Evolutionary conservation across 2,888 invertebrate species (phyloP).

Genomic region (Crossocerus cetratus): DNA sequence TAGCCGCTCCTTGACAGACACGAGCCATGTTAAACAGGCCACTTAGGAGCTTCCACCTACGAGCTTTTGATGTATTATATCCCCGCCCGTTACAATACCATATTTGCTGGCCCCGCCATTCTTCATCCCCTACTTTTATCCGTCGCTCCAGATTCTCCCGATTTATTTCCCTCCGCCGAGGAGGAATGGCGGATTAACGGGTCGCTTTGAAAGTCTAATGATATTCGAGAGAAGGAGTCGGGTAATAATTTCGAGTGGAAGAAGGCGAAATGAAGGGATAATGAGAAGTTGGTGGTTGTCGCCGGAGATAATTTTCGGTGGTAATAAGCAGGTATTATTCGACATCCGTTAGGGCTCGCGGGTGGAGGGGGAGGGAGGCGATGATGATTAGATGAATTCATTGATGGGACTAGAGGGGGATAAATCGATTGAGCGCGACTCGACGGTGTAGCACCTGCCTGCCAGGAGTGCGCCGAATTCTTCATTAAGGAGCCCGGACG

Average conservation of each 20-base stretch:
- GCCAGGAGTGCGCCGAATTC: conserved; percentile 54
- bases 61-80: no score
- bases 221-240: no score
- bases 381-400: conserved; percentile 61
- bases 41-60: no score
- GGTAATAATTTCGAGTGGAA: no score
- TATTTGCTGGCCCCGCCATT: no score
- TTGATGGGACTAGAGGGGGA: conserved; percentile 6
- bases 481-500: conserved; percentile 47
- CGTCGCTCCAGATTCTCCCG: no score
- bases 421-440: conserved; percentile 58
- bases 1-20: conserved; percentile 68
- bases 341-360: conserved; percentile 13
- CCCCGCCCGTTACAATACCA: no score
- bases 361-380: neutral
- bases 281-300: conserved; percentile 2
- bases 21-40: conserved; percentile 69
- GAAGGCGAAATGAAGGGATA: neutral
- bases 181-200: conserved; percentile 7
- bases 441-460: conserved; percentile 56
- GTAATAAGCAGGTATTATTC: conserved; percentile 30
- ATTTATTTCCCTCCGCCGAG: no score
- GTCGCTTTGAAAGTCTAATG: neutral
- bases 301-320: conserved; percentile 27
- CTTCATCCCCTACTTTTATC: no score